Evolutionary conservation across 2,888 invertebrate species (phyloP).

Genomic region (Pheosia tremula): DNA sequence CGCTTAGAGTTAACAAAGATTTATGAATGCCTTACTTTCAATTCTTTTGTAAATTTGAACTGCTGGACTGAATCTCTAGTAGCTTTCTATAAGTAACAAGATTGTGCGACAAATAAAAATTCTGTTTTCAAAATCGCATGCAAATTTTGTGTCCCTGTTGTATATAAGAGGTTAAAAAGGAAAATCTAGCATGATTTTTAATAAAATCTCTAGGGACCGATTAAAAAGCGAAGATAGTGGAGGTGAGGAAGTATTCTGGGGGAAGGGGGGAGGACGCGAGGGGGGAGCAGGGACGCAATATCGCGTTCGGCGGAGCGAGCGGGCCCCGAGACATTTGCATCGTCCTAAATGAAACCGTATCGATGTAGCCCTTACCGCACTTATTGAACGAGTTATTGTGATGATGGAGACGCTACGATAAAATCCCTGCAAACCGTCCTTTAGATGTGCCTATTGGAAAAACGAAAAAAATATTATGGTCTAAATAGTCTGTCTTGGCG

Average conservation of each 20-base stretch:
- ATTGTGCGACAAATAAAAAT: background rate
- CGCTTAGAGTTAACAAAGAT: constrained; percentile 56
- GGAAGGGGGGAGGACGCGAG: constrained; percentile 21
- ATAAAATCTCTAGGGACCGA: constrained; percentile 68
- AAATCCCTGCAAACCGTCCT: constrained; percentile 29
- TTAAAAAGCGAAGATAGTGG: constrained; percentile 70
- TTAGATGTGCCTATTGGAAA: constrained; percentile 30
- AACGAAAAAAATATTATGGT: constrained; percentile 38
- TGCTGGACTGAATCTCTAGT: background rate
- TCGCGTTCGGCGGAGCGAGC: constrained; percentile 65
- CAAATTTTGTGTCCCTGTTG: background rate
- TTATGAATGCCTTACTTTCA: constrained; percentile 28
- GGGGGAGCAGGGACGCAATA: constrained; percentile 61
- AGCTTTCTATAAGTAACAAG: no score
- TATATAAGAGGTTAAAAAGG: constrained; percentile 37
- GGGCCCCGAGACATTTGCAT: constrained; percentile 72
- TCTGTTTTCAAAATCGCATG: background rate
- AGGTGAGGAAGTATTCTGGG: constrained; percentile 50
- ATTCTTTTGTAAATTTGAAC: constrained; percentile 3
- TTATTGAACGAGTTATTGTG: constrained; percentile 60
- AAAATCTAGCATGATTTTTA: constrained; percentile 61
- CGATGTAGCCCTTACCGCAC: constrained; percentile 57
- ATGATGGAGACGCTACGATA: constrained; percentile 37
- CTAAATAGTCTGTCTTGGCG: constrained; percentile 26
- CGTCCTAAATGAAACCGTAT: constrained; percentile 52